Evolutionary conservation across 2,888 invertebrate genomes (phyloP).

Genomic region (Tuberolachnus salignus): DNA sequence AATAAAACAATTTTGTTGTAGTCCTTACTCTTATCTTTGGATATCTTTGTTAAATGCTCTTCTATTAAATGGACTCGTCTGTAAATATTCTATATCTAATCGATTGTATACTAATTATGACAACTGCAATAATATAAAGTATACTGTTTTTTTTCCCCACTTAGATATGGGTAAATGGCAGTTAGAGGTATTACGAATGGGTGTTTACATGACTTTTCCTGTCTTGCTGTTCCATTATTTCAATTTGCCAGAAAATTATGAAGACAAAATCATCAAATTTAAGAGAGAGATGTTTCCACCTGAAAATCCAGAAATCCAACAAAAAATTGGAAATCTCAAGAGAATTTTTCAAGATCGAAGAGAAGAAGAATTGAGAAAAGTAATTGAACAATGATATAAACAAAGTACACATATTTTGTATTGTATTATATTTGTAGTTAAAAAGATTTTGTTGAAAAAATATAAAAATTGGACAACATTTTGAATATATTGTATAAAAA

Average conservation of each 20-base stretch:
- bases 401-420: conserved; percentile 6
- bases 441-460: conserved; percentile 29
- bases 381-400: conserved; percentile 63
- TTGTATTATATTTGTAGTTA: conserved; percentile 18
- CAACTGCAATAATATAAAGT: too few species aligned
- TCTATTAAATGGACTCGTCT: too few species aligned
- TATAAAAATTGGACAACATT: conserved; percentile 3
- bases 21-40: too few species aligned
- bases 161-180: conserved; percentile 78
- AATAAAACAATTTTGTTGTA: too few species aligned
- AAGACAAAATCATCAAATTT: conserved; percentile 80
- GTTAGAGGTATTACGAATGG: conserved; percentile 82
- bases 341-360: conserved; percentile 64
- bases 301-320: conserved; percentile 65
- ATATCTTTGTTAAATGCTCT: too few species aligned
- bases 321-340: conserved; percentile 64
- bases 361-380: conserved; percentile 61
- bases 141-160: too few species aligned
- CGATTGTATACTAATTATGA: too few species aligned
- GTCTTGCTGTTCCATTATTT: conserved; percentile 83
- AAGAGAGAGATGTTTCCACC: conserved; percentile 77
- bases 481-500: conserved; percentile 11
- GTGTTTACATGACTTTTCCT: conserved; percentile 84
- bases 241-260: conserved; percentile 84
- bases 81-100: too few species aligned